Percentiles rank a stretch among this genome's conserved stretches.
phyloP scores from a whole-genome alignment of 2,888 invertebrate genomes.

The Mythimna albipuncta region DNA sequence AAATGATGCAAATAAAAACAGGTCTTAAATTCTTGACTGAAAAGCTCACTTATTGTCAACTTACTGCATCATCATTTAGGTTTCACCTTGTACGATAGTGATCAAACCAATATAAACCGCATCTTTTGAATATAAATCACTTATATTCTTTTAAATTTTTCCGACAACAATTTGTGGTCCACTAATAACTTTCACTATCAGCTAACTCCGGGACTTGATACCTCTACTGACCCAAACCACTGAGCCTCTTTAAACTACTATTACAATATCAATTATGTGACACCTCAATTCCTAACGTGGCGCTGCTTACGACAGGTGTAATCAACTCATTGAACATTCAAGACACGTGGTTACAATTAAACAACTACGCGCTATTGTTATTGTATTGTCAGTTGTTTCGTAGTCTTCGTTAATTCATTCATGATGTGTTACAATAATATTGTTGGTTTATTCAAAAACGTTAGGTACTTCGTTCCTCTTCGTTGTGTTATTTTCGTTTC shows the following conservation, averaged over 20 bases:
- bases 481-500: neutral
- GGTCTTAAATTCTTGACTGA: neutral
- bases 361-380: conserved; percentile 45
- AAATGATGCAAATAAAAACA: neutral
- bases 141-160: too few species aligned
- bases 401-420: conserved; percentile 49
- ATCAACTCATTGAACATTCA: conserved; percentile 42
- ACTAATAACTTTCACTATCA: conserved; percentile 38
- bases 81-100: neutral
- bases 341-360: conserved; percentile 59
- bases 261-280: conserved; percentile 35
- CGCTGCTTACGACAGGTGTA: conserved; percentile 44
- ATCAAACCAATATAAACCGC: too few species aligned
- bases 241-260: conserved; percentile 11
- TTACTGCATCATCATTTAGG: neutral
- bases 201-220: neutral
- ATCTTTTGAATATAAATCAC: neutral
- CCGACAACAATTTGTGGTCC: neutral
- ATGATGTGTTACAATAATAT: conserved; percentile 34
- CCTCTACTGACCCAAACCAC: conserved; percentile 13
- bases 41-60: too few species aligned
- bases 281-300: conserved; percentile 35
- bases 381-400: conserved; percentile 36
- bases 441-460: conserved; percentile 22
- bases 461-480: neutral